Evolutionary conservation across 2,113 vertebrate genomes (phyloP), one percentile per base, ranked within the genome.

Genomic region (Salvator merianae): DNA sequence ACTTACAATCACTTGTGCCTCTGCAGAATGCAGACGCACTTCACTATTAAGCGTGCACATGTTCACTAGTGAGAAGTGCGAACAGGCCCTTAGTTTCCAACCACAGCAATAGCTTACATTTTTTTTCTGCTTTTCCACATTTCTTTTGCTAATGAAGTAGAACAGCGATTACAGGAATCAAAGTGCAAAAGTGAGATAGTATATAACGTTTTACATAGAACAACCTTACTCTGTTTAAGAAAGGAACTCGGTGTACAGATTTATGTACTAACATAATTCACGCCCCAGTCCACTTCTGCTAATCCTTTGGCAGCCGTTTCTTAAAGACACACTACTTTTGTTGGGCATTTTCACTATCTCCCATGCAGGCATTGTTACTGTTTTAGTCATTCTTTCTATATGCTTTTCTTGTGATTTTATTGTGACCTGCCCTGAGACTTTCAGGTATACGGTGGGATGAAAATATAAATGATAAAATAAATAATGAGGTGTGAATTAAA

Each of bases 41-140:
- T n/a, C n/a, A n/a, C n/a, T n/a, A n/a, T n/a, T n/a, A n/a, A n/a
- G n/a, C n/a, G n/a, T n/a, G n/a, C n/a, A n/a, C n/a, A n/a, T n/a
- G n/a, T n/a, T n/a, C n/a, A n/a, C n/a, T n/a, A n/a, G n/a, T n/a
- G n/a, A n/a, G n/a, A n/a, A n/a, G n/a, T n/a, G n/a, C n/a, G n/a
- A n/a, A n/a, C n/a, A n/a, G n/a, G n/a, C n/a, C n/a, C n/a, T 65
- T 43, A 65, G 12, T 1, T 63, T 86, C 88, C 36, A 74, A 40
- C 78, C 84, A 63, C 36, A 90, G 87, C 30, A 8, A 87, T 83
- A 30, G 34, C 38, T 83, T 88, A 30, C 68, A 22, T 32, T 91
- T 59, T 3, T 74, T 55, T 34, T 8, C 43, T 81, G 30, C 38
- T 77, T 63, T 47, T 36, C 53, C 38, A 63, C 24, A 24, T 30